These are phyloP conservation scores for Diploscapter pachys DNA, from an alignment of 1,140 invertebrate genomes.

Conservation along the genomic window DNA sequence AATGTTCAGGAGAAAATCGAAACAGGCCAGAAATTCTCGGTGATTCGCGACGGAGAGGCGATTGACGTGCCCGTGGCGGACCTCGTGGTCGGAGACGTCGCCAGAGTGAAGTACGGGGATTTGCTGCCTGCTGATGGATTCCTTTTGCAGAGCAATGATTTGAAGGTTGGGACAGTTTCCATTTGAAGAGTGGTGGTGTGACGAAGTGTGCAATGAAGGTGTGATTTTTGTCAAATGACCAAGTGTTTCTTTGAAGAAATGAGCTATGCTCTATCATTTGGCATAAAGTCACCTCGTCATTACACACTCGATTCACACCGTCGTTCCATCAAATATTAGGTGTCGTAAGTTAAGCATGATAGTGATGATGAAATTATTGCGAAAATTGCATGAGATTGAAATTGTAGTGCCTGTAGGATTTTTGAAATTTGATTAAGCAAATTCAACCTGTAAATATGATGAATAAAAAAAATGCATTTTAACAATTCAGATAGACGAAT, in stretches of 20 bases:
- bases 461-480: background rate
- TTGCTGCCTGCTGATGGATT: slow-evolving; percentile 94
- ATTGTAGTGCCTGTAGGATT: no score
- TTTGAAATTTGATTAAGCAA: background rate
- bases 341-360: no score
- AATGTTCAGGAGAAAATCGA: slow-evolving; percentile 93
- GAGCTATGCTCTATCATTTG: no score
- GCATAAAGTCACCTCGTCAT: no score
- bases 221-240: no score
- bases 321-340: no score
- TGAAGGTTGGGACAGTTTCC: slow-evolving; percentile 67
- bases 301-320: no score
- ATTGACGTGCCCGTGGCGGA: slow-evolving; percentile 87
- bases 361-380: no score
- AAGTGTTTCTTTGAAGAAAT: no score
- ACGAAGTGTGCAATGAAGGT: no score
- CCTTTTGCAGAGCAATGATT: slow-evolving; percentile 95
- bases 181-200: no score
- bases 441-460: background rate
- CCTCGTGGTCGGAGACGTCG: slow-evolving; percentile 96
- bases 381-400: no score
- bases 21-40: slow-evolving; percentile 95
- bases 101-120: slow-evolving; percentile 75
- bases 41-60: slow-evolving; percentile 85
- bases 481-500: slow-evolving; percentile 76